phyloP scores from a whole-genome alignment of 2,888 invertebrate genomes.

The Aspidiotus rigidus region DNA sequence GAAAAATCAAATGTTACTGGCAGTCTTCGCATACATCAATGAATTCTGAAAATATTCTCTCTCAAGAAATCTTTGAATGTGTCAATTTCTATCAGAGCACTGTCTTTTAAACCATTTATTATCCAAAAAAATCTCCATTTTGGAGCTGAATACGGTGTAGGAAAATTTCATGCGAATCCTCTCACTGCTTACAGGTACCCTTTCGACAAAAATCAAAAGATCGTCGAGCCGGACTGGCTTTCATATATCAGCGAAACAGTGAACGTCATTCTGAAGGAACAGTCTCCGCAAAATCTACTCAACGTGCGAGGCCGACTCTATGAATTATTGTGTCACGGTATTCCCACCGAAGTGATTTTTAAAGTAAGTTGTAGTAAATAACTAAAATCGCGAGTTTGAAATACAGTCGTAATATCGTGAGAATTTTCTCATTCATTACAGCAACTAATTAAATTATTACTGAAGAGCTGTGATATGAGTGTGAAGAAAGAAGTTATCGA shows the following conservation, averaged over 20 bases:
- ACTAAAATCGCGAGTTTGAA: no score
- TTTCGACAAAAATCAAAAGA: slow-evolving; percentile 65
- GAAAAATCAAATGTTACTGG: no score
- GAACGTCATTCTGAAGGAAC: slow-evolving; percentile 72
- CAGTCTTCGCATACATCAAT: no score
- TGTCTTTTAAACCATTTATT: neutral
- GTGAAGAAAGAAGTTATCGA: slow-evolving; percentile 77
- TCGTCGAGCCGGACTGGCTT: slow-evolving; percentile 90
- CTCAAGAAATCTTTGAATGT: no score
- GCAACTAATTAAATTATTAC: slow-evolving; percentile 70
- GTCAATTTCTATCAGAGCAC: no score
- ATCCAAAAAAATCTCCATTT: neutral
- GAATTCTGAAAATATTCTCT: no score
- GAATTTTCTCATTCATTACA: slow-evolving; percentile 39
- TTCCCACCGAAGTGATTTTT: slow-evolving; percentile 87
- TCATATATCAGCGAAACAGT: slow-evolving; percentile 78
- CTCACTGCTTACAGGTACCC: slow-evolving; percentile 53
- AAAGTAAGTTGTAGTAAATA: slow-evolving; percentile 45
- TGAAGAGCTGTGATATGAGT: slow-evolving; percentile 80
- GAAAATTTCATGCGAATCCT: no score
- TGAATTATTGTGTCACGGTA: slow-evolving; percentile 86
- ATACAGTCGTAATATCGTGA: neutral
- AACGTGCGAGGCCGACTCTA: slow-evolving; percentile 82
- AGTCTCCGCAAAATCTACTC: slow-evolving; percentile 71
- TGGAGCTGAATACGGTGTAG: neutral